phyloP scores from a whole-genome alignment of 1,140 invertebrate species.

The Protaetia brevitarsis region DNA sequence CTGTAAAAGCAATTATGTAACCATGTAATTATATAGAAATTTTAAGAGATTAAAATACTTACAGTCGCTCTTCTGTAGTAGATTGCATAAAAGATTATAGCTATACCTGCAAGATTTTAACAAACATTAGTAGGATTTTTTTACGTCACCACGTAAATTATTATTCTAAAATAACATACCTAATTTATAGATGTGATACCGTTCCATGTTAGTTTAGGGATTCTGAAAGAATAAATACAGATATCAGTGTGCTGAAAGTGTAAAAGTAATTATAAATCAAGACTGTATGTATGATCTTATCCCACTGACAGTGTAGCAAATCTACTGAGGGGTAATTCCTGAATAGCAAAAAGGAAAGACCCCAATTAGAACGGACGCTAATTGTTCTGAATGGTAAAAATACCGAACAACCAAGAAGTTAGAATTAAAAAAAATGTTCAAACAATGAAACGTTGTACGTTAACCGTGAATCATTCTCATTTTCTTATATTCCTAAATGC shows the following conservation, averaged over 20 bases:
- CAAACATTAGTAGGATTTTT: neutral
- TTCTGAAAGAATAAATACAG: neutral
- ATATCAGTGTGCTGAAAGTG: neutral
- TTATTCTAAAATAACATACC: neutral
- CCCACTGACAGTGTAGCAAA: neutral
- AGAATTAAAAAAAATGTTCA: too few relatives aligned
- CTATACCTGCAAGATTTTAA: neutral
- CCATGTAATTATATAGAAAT: neutral
- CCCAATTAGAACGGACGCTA: constrained; percentile 3
- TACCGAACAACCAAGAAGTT: too few relatives aligned
- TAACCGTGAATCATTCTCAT: too few relatives aligned
- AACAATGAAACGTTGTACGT: too few relatives aligned
- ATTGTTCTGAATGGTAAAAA: constrained; percentile 10
- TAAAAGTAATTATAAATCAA: neutral
- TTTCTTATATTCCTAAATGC: too few relatives aligned
- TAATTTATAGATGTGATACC: neutral
- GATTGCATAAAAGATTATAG: neutral
- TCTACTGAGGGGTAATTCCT: neutral
- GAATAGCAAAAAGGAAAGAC: neutral
- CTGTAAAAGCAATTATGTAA: neutral
- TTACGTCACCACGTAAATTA: neutral
- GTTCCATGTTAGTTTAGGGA: neutral
- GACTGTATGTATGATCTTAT: neutral
- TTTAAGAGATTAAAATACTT: neutral
- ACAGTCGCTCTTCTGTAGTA: neutral